A percentile compares a stretch with the other conserved stretches of the same genome.
These are phyloP conservation scores for Linnaemya tessellans DNA, from an alignment of 2,888 invertebrate species.

Conservation along the genomic window DNA sequence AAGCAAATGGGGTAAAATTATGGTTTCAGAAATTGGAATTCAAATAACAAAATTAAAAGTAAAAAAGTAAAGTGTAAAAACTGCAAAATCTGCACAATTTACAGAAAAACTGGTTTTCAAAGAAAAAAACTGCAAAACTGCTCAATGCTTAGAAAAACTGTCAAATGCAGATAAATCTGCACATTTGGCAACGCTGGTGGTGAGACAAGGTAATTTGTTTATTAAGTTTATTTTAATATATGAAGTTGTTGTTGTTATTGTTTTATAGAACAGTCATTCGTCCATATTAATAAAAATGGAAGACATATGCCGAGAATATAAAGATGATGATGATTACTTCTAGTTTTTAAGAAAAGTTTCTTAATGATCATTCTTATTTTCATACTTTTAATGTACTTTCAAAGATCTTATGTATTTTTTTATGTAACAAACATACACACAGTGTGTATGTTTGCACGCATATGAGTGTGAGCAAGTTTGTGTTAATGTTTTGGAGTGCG, in stretches of 20 bases:
- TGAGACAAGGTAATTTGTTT: constrained; percentile 62
- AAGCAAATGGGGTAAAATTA: too few relatives aligned
- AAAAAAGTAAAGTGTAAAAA: too few relatives aligned
- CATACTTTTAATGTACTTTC: not conserved
- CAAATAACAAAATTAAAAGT: too few relatives aligned
- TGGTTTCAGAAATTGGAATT: too few relatives aligned
- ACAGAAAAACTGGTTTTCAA: too few relatives aligned
- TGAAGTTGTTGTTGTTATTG: not conserved
- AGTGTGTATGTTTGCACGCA: not conserved
- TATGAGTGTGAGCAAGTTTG: not conserved
- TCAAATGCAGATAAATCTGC: too few relatives aligned
- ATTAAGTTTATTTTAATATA: constrained; percentile 22
- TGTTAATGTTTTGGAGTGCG: constrained; percentile 3
- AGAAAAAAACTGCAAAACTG: too few relatives aligned
- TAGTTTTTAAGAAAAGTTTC: not conserved
- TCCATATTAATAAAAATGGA: constrained; percentile 37
- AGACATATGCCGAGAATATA: constrained; percentile 5
- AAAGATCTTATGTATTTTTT: not conserved
- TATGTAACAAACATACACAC: not conserved
- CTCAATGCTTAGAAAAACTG: too few relatives aligned
- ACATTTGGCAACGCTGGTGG: too few relatives aligned
- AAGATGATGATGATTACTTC: constrained; percentile 11
- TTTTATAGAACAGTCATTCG: constrained; percentile 23
- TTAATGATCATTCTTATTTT: constrained; percentile 29
- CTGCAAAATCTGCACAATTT: too few relatives aligned